phyloP scores from a whole-genome alignment of 2,113 vertebrate genomes.

The Platycercus adscitus region DNA sequence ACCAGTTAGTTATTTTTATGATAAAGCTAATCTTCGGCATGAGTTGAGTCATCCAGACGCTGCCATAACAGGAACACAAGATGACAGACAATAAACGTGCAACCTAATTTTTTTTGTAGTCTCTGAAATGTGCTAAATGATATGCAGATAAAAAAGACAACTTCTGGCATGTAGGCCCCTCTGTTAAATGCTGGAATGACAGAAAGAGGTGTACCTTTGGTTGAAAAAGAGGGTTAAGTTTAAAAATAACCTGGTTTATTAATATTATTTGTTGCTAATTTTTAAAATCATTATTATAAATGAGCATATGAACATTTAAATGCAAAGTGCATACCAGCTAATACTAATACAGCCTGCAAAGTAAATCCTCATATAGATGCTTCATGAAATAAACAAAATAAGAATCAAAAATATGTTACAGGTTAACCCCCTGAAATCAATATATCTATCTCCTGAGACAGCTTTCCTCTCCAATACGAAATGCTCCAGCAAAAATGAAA shows the following conservation, averaged over 20 bases:
- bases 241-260: background rate
- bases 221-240: background rate
- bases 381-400: background rate
- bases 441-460: background rate
- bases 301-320: background rate
- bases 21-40: background rate
- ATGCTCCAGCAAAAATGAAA: background rate
- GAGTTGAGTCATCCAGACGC: constrained; percentile 5
- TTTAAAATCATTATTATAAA: background rate
- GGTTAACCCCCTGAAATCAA: background rate
- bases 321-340: background rate
- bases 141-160: background rate
- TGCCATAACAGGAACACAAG: background rate
- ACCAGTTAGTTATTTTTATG: constrained; percentile 17
- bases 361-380: background rate
- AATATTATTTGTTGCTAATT: background rate
- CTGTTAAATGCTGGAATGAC: background rate
- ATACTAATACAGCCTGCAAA: background rate
- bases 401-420: background rate
- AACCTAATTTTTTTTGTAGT: background rate
- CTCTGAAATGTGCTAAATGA: background rate
- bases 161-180: background rate
- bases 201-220: background rate
- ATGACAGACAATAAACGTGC: background rate
- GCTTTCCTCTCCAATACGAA: background rate